These are phyloP conservation scores for Molorchus minor DNA, from an alignment of 2,888 invertebrate genomes.

Conservation along the genomic window DNA sequence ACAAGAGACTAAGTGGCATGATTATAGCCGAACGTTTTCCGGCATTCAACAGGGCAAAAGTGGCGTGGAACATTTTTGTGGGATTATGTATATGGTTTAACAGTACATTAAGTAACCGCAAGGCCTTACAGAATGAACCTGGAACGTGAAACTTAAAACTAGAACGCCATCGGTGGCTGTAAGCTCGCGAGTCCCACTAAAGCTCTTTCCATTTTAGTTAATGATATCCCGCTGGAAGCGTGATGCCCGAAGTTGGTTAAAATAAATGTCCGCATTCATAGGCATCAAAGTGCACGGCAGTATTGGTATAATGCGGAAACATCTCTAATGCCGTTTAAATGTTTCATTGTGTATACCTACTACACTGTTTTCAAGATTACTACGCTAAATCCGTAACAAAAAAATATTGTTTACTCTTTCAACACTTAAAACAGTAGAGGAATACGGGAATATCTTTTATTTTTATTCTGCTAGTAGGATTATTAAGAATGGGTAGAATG, in stretches of 20 bases:
- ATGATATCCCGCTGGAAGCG: slow-evolving; percentile 39
- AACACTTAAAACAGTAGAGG: no score
- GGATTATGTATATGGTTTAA: slow-evolving; percentile 49
- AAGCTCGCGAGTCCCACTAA: slow-evolving; percentile 13
- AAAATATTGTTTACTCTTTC: no score
- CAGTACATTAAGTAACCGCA: slow-evolving; percentile 49
- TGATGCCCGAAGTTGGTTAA: slow-evolving; percentile 33
- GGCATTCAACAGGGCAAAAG: not conserved
- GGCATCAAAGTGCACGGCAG: slow-evolving; percentile 28
- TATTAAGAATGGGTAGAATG: no score
- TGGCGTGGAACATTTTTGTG: slow-evolving; percentile 40
- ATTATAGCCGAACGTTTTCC: slow-evolving; percentile 3
- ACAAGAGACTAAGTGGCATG: not conserved
- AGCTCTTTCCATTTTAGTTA: slow-evolving; percentile 34
- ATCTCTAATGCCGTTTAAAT: not conserved
- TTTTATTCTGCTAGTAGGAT: no score
- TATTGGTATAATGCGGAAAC: not conserved
- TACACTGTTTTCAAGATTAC: no score
- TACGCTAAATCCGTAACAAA: no score
- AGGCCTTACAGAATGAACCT: slow-evolving; percentile 28
- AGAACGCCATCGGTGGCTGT: slow-evolving; percentile 6
- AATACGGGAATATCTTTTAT: no score
- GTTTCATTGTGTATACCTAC: no score
- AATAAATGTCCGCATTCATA: slow-evolving; percentile 41
- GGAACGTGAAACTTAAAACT: slow-evolving; percentile 4